phyloP scores from a whole-genome alignment of 2,797 vertebrate genomes.

The Pelodytes ibericus region DNA sequence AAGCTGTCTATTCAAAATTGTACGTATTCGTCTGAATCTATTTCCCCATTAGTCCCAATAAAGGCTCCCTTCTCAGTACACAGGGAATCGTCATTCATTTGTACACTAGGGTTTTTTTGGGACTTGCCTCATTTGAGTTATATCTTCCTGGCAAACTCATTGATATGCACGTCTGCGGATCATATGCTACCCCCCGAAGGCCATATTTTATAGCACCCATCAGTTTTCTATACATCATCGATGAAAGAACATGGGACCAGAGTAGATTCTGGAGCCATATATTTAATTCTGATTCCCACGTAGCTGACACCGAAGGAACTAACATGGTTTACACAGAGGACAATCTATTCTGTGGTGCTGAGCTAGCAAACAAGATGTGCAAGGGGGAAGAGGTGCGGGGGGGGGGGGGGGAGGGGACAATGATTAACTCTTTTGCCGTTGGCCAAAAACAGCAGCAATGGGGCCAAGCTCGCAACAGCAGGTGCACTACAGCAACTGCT shows the following conservation, averaged over 20 bases:
- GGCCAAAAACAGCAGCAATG: not conserved
- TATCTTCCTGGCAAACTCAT: constrained; percentile 3
- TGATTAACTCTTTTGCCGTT: not conserved
- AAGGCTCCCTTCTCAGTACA: no score
- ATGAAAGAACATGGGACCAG: not conserved
- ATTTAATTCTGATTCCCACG: constrained; percentile 30
- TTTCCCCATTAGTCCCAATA: no score
- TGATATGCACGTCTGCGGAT: constrained; percentile 29
- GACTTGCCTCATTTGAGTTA: constrained; percentile 24
- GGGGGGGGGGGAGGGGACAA: not conserved
- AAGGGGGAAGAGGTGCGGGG: no score
- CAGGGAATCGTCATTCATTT: no score
- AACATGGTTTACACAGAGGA: constrained; percentile 8
- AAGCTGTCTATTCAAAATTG: no score
- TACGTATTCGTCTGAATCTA: no score
- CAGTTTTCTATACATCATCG: constrained; percentile 27
- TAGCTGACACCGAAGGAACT: constrained; percentile 25
- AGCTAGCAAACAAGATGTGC: constrained; percentile 13
- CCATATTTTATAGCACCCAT: constrained; percentile 10
- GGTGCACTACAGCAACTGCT: no score
- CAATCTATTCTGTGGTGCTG: constrained; percentile 34
- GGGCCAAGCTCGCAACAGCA: no score
- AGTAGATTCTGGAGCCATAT: constrained; percentile 35
- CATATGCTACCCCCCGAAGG: constrained; percentile 12
- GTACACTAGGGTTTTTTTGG: no score